A percentile compares a stretch with the other conserved stretches of the same genome.
Evolutionary conservation across 2,888 invertebrate species (phyloP).

Genomic region (Megalurothrips usitatus): DNA sequence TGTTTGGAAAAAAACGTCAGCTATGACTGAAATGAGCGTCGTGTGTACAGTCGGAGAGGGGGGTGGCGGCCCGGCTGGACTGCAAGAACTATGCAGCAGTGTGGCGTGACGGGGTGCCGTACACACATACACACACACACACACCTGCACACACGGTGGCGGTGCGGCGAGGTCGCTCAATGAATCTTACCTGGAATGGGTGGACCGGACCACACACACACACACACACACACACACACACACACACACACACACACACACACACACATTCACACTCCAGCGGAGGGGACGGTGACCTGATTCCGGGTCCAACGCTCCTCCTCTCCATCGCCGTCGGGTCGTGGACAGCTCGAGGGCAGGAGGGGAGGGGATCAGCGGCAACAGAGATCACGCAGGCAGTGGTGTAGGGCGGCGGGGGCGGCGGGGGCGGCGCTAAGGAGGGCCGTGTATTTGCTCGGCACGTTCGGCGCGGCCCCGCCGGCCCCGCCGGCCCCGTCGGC

Average conservation of each 20-base stretch:
- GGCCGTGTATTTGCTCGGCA: constrained; percentile 10
- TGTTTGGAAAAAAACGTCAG: no score
- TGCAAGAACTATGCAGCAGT: no score
- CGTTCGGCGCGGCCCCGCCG: neutral
- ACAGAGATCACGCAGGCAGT: neutral
- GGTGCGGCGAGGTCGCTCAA: neutral
- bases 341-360: neutral
- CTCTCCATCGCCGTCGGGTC: neutral
- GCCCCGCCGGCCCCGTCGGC: neutral
- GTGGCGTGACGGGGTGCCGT: no score
- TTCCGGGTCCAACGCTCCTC: neutral
- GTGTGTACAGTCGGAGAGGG: no score
- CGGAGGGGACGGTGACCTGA: neutral
- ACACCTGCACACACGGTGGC: neutral
- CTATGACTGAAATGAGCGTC: no score
- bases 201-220: no score
- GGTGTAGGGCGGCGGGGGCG: neutral
- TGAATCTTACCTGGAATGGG: no score
- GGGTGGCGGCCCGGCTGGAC: no score
- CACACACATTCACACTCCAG: neutral
- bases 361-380: neutral
- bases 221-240: neutral
- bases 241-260: neutral
- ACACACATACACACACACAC: neutral
- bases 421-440: neutral